Percentiles rank a stretch among this genome's conserved stretches.
phyloP scores from a whole-genome alignment of 1,140 invertebrate species.

The Fopius arisanus region DNA sequence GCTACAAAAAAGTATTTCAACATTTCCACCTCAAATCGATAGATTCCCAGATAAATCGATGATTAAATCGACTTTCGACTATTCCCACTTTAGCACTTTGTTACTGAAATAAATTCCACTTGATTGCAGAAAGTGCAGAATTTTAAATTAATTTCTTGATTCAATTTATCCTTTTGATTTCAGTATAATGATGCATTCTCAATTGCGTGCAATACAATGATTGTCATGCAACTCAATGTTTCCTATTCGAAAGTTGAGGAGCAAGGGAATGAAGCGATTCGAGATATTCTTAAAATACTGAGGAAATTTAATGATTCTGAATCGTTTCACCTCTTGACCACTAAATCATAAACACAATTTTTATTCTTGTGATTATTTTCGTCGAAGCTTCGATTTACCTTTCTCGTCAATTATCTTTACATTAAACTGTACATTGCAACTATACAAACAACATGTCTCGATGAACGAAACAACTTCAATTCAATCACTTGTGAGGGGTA shows the following conservation, averaged over 20 bases:
- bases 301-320: background rate
- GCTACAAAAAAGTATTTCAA: too few relatives aligned
- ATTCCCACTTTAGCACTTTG: too few relatives aligned
- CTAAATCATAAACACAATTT: too few relatives aligned
- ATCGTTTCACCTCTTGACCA: background rate
- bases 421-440: conserved; percentile 7
- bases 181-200: background rate
- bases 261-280: background rate
- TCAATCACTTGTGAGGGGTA: background rate
- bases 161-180: background rate
- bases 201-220: background rate
- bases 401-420: conserved; percentile 7
- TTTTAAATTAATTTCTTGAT: background rate
- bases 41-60: background rate
- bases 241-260: background rate
- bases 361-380: background rate
- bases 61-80: background rate
- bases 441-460: conserved; percentile 8
- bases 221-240: background rate
- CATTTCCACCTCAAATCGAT: too few relatives aligned
- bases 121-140: background rate
- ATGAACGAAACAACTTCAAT: background rate
- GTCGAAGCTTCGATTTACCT: background rate
- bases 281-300: too few relatives aligned
- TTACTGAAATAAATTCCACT: too few relatives aligned